phyloP scores from a whole-genome alignment of 2,113 vertebrate genomes.

The Apus apus region DNA sequence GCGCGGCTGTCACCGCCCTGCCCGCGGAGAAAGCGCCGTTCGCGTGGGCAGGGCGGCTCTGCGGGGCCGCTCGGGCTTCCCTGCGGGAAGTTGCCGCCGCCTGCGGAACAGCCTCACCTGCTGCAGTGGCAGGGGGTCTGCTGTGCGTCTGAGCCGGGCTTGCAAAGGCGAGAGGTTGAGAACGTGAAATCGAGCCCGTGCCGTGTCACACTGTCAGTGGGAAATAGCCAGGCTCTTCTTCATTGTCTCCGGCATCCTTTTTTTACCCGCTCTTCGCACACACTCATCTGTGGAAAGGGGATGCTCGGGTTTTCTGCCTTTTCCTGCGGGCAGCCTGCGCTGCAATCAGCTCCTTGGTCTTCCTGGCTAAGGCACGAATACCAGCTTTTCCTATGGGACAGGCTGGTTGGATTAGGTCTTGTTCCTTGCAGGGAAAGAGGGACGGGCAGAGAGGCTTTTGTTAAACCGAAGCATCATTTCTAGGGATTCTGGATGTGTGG shows the following conservation, averaged over 20 bases:
- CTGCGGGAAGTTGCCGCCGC: background rate
- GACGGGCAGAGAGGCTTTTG: slow-evolving; percentile 10
- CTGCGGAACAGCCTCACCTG: background rate
- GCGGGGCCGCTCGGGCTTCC: background rate
- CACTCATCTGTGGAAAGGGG: background rate
- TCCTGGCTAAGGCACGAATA: background rate
- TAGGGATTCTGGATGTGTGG: background rate
- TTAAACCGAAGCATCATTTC: background rate
- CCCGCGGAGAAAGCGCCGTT: background rate
- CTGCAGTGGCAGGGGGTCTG: background rate
- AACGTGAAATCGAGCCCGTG: rapidly evolving
- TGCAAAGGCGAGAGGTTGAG: rapidly evolving
- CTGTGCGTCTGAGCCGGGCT: rapidly evolving
- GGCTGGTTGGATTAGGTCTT: background rate
- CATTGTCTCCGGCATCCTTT: background rate
- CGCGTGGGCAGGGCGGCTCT: background rate
- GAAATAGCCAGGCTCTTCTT: background rate
- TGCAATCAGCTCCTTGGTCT: background rate
- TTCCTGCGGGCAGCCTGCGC: background rate
- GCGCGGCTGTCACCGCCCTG: background rate
- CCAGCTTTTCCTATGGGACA: background rate
- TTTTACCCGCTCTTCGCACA: rapidly evolving
- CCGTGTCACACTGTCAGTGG: background rate
- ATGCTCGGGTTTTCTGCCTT: background rate
- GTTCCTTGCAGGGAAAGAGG: background rate